Evolutionary conservation across 2,888 invertebrate genomes (phyloP).

Genomic region (Luperina testacea): DNA sequence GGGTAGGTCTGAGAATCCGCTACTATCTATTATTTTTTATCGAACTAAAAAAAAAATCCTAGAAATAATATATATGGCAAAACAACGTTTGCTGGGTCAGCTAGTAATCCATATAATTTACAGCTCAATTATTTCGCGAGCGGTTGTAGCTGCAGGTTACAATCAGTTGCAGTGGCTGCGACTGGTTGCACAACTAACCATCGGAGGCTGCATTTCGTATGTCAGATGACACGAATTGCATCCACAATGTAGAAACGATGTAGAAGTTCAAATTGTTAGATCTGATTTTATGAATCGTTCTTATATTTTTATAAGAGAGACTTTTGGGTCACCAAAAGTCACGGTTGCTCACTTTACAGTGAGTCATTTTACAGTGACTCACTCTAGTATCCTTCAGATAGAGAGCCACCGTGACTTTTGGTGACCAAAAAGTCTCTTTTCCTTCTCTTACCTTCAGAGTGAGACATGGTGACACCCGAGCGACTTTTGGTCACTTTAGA

Average conservation of each 20-base stretch:
- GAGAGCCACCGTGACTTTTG: not conserved
- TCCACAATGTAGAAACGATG: not conserved
- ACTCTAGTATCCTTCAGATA: not conserved
- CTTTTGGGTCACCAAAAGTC: not conserved
- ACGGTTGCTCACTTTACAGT: too few relatives aligned
- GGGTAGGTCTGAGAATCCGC: too few relatives aligned
- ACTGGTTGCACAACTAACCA: slow-evolving; percentile 51
- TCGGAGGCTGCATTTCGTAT: slow-evolving; percentile 51
- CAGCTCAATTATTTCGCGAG: slow-evolving; percentile 20
- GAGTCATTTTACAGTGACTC: too few relatives aligned
- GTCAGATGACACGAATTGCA: slow-evolving; percentile 50
- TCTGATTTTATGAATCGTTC: not conserved
- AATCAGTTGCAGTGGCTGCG: slow-evolving; percentile 41
- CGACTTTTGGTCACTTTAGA: too few relatives aligned
- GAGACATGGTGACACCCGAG: not conserved
- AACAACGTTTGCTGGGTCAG: too few relatives aligned
- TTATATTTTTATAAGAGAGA: not conserved
- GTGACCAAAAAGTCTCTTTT: not conserved
- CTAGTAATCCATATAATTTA: slow-evolving; percentile 3
- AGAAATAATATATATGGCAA: too few relatives aligned
- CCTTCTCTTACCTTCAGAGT: too few relatives aligned
- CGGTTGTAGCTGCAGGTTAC: slow-evolving; percentile 32
- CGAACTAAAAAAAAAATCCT: too few relatives aligned
- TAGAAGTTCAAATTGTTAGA: slow-evolving; percentile 32
- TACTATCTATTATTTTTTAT: too few relatives aligned